Evolutionary conservation across 2,113 vertebrate genomes (phyloP).

Genomic region (Tiliqua scincoides): DNA sequence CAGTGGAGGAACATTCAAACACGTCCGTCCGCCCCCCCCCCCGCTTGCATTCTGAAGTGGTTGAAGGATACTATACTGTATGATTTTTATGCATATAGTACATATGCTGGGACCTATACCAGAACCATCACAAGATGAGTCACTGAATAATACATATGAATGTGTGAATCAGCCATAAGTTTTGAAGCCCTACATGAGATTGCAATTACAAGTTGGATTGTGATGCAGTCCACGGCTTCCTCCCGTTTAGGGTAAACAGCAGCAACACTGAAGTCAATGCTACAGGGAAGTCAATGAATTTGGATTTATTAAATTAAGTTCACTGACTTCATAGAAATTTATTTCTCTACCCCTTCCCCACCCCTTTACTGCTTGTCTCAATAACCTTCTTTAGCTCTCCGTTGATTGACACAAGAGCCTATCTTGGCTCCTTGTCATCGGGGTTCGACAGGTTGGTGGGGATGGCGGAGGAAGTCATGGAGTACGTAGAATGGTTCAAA

Average conservation of each 20-base stretch:
- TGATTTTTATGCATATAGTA: no score
- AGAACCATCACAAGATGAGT: neutral
- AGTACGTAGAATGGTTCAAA: conserved; percentile 44
- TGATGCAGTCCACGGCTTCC: neutral
- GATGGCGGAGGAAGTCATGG: conserved; percentile 19
- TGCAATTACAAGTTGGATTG: fast-evolving
- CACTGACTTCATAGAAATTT: neutral
- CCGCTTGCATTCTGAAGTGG: neutral
- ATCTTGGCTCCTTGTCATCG: conserved; percentile 59
- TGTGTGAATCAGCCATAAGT: neutral
- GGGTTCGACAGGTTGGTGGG: conserved; percentile 43
- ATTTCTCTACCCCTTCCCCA: conserved; percentile 36
- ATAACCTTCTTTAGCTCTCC: conserved; percentile 41
- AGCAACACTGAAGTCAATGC: neutral
- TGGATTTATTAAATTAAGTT: conserved; percentile 31
- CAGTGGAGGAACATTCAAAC: neutral
- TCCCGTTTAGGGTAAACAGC: neutral
- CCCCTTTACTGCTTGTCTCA: conserved; percentile 48
- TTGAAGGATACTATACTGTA: neutral
- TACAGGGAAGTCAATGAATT: neutral
- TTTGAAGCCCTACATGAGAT: neutral
- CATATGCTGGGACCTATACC: neutral
- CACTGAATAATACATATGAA: no score
- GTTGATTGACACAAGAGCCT: conserved; percentile 49
- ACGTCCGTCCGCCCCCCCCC: no score